A percentile compares a stretch with the other conserved stretches of the same genome.
Evolutionary conservation across 2,797 vertebrate genomes (phyloP).

Genomic region (Vultur gryphus): DNA sequence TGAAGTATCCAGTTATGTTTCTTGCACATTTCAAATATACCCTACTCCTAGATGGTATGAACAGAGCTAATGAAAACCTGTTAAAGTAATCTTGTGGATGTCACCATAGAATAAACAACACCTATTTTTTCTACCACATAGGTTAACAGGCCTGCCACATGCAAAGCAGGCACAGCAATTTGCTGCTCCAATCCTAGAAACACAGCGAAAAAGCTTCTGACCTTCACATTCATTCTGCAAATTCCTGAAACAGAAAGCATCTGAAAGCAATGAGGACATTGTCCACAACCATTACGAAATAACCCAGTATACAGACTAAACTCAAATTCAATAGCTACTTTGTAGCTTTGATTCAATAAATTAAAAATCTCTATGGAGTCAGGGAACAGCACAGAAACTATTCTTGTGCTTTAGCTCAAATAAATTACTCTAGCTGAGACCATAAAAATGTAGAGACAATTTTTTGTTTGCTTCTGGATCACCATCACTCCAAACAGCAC

Average conservation of each 20-base stretch:
- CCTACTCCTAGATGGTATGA: neutral
- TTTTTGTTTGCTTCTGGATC: neutral
- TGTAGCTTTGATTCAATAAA: neutral
- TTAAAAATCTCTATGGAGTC: neutral
- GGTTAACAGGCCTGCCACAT: neutral
- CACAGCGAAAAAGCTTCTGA: neutral
- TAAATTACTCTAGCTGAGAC: neutral
- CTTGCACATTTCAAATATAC: neutral
- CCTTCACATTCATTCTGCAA: neutral
- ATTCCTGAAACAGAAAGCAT: neutral
- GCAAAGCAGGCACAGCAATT: neutral
- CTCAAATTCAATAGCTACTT: neutral
- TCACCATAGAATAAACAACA: neutral
- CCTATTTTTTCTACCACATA: neutral
- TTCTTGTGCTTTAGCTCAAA: neutral
- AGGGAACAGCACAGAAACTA: neutral
- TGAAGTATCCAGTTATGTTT: neutral
- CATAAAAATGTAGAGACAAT: neutral
- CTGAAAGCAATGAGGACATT: neutral
- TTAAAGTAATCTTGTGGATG: neutral
- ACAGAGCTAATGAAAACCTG: neutral
- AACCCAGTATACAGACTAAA: neutral
- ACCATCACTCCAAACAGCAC: neutral
- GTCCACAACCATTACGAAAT: neutral
- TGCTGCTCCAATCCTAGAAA: neutral